Conservation (phyloP, 2,888 invertebrate genomes). For the Dromius quadrimaculatus region DNA sequence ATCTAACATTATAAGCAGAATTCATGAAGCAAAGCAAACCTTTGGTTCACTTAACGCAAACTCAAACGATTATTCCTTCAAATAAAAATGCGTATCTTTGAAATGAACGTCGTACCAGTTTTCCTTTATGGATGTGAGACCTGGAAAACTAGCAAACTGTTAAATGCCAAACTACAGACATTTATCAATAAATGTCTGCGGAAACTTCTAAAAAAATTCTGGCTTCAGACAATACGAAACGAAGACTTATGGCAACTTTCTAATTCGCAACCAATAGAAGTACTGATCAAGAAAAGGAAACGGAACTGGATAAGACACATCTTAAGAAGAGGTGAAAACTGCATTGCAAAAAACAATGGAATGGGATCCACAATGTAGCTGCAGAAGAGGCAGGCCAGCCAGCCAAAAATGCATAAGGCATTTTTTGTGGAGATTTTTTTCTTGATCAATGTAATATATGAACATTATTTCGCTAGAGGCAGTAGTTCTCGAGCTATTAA, state of each 20-base stretch:
- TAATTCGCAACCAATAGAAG: too few relatives aligned
- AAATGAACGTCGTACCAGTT: too few relatives aligned
- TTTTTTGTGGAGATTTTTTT: too few relatives aligned
- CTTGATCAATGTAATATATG: too few relatives aligned
- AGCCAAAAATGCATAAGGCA: too few relatives aligned
- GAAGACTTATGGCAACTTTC: too few relatives aligned
- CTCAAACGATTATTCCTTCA: not conserved
- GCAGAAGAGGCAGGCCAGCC: not conserved
- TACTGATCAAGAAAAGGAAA: too few relatives aligned
- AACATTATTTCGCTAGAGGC: too few relatives aligned
- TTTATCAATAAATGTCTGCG: not conserved
- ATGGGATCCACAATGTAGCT: too few relatives aligned
- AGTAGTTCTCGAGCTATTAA: too few relatives aligned
- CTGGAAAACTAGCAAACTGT: not conserved
- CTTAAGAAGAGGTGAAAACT: not conserved
- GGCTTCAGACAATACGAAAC: not conserved
- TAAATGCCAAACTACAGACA: not conserved
- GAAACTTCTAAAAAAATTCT: not conserved
- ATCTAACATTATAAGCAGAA: not conserved
- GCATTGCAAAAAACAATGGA: not conserved
- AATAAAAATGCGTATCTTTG: not conserved
- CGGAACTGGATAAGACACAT: not conserved
- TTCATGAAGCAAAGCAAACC: not conserved
- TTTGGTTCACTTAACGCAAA: not conserved
- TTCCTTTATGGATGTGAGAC: not conserved